phyloP scores from a whole-genome alignment of 2,888 invertebrate genomes.

The Amphipoea lucens region DNA sequence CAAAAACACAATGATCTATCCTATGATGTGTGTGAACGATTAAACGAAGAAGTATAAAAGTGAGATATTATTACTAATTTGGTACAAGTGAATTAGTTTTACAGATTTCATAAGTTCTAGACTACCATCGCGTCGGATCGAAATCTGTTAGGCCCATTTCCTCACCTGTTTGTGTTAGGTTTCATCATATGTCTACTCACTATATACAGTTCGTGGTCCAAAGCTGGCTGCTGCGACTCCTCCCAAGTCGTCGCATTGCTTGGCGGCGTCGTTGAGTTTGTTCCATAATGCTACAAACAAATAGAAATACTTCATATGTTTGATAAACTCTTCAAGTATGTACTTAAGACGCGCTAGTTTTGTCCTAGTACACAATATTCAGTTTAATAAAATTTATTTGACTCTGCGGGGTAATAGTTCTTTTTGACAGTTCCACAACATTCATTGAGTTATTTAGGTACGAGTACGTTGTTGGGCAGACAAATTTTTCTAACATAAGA shows the following conservation, averaged over 20 bases:
- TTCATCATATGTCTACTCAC: slow-evolving; percentile 26
- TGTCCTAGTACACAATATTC: background rate
- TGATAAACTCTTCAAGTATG: background rate
- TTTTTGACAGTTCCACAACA: background rate
- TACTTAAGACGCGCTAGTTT: background rate
- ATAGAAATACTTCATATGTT: background rate
- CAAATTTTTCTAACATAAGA: background rate
- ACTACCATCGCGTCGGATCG: background rate
- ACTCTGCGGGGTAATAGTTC: background rate
- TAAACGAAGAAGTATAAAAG: background rate
- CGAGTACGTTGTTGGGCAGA: background rate
- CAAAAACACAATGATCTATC: background rate
- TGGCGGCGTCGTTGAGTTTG: slow-evolving; percentile 72
- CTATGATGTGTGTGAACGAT: background rate
- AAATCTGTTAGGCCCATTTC: background rate
- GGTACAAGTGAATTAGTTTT: background rate
- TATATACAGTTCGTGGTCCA: slow-evolving; percentile 72
- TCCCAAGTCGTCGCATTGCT: slow-evolving; percentile 74
- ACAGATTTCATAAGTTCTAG: background rate
- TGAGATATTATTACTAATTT: background rate
- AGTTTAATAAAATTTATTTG: background rate
- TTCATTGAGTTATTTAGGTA: background rate
- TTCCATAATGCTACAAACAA: slow-evolving; percentile 78
- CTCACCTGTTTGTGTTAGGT: too few species aligned
- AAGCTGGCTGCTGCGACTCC: slow-evolving; percentile 77